Percentiles rank a stretch among this genome's conserved stretches.
These are phyloP conservation scores for Nematostella vectensis DNA, from an alignment of 92 coral and sea anemone species.

Conservation along the genomic window DNA sequence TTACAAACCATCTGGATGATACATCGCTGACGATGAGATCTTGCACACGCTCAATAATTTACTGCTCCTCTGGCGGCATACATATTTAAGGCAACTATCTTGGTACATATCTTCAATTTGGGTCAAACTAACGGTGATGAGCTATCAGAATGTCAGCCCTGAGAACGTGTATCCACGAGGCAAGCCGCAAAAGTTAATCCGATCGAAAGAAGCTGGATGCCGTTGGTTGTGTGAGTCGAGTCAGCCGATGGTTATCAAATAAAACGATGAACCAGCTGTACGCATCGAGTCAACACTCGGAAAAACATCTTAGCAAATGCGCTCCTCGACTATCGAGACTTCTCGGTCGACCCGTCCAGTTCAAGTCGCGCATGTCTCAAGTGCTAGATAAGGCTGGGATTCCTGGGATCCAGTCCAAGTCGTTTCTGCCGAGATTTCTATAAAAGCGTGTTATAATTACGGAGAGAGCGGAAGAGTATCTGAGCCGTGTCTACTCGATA, in stretches of 20 bases:
- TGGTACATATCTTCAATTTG: conserved; percentile 9
- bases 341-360: too few species aligned
- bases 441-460: conserved; percentile 5
- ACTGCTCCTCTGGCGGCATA: conserved; percentile 15
- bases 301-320: conserved; percentile 9
- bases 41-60: conserved; percentile 27
- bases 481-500: not conserved
- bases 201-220: not conserved
- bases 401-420: too few species aligned
- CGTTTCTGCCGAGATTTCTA: too few species aligned
- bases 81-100: conserved; percentile 27
- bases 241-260: conserved; percentile 13
- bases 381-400: too few species aligned
- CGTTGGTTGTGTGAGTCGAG: conserved; percentile 10
- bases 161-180: conserved; percentile 12
- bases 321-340: too few species aligned
- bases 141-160: not conserved
- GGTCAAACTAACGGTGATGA: conserved; percentile 19
- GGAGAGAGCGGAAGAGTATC: not conserved
- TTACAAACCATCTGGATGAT: conserved; percentile 25
- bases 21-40: not conserved
- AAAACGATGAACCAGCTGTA: conserved; percentile 1
- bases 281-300: not conserved
- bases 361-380: too few species aligned
- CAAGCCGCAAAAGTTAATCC: conserved; percentile 12